A percentile compares a stretch with the other conserved stretches of the same genome.
These are phyloP conservation scores for Epizoanthus illoricatus DNA, from an alignment of 92 coral and sea anemone genomes.

Conservation along the genomic window DNA sequence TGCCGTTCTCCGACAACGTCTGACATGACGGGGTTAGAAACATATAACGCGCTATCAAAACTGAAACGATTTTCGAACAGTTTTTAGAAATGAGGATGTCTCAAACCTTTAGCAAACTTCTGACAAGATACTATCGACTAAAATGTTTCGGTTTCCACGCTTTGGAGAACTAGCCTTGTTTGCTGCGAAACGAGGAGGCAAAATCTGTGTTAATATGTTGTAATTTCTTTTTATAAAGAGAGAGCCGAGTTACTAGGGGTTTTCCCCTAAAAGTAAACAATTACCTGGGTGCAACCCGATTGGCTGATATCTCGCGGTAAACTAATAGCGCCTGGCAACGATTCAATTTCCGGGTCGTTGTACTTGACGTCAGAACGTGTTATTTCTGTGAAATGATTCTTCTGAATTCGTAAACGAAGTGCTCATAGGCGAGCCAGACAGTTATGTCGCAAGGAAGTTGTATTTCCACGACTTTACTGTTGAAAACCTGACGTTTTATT, in stretches of 20 bases:
- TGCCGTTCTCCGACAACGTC: slow-evolving; percentile 55
- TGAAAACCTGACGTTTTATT: too few relatives aligned
- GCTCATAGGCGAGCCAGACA: background rate
- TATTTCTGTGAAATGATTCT: slow-evolving; percentile 15
- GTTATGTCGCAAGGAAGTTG: slow-evolving; percentile 1
- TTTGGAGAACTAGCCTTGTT: background rate
- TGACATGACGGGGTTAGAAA: background rate
- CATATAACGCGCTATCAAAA: background rate
- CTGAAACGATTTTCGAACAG: slow-evolving; percentile 1
- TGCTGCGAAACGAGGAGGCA: background rate
- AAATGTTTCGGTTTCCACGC: slow-evolving; percentile 32
- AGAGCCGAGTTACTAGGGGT: background rate
- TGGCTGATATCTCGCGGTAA: background rate
- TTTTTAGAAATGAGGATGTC: background rate
- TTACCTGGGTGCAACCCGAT: background rate
- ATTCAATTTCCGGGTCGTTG: background rate
- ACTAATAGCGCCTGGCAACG: background rate
- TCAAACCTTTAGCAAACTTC: background rate
- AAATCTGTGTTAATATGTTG: background rate
- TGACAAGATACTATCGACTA: background rate
- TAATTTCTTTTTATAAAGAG: background rate
- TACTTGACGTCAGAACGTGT: background rate
- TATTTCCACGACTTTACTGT: background rate
- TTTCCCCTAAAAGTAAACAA: background rate
- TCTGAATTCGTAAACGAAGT: background rate